Conservation (phyloP, 2,113 vertebrate genomes). For the Onychostoma macrolepis region DNA sequence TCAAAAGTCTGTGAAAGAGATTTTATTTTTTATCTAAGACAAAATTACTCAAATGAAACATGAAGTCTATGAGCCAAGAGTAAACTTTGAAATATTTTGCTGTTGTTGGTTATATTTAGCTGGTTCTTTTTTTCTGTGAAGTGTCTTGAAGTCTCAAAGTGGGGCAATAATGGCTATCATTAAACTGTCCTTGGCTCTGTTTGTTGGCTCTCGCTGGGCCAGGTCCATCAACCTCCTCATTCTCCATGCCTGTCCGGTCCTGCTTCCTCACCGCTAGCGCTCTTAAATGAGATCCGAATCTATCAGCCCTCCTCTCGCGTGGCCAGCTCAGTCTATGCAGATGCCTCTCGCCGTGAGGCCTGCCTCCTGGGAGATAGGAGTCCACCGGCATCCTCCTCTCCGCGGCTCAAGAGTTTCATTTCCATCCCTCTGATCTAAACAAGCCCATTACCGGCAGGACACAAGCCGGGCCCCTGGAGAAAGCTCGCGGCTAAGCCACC, state of each 20-base stretch:
- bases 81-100: neutral
- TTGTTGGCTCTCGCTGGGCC: neutral
- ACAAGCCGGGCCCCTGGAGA: conserved; percentile 66
- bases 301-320: conserved; percentile 60
- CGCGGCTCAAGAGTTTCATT: conserved; percentile 75
- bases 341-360: conserved; percentile 56
- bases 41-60: neutral
- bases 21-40: neutral
- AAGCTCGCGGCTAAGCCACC: conserved; percentile 75
- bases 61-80: neutral
- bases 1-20: neutral
- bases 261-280: conserved; percentile 43
- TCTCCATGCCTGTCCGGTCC: conserved; percentile 50
- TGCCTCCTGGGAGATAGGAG: conserved; percentile 68
- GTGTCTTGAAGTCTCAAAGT: conserved; percentile 35
- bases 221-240: conserved; percentile 41
- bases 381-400: conserved; percentile 63
- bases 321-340: conserved; percentile 50
- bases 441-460: conserved; percentile 77
- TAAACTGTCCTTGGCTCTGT: conserved; percentile 28
- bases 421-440: conserved; percentile 82
- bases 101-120: neutral
- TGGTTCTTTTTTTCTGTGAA: neutral
- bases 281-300: conserved; percentile 75
- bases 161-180: conserved; percentile 43